phyloP scores from a whole-genome alignment of 2,888 invertebrate genomes.

The Metacarcinus magister region DNA sequence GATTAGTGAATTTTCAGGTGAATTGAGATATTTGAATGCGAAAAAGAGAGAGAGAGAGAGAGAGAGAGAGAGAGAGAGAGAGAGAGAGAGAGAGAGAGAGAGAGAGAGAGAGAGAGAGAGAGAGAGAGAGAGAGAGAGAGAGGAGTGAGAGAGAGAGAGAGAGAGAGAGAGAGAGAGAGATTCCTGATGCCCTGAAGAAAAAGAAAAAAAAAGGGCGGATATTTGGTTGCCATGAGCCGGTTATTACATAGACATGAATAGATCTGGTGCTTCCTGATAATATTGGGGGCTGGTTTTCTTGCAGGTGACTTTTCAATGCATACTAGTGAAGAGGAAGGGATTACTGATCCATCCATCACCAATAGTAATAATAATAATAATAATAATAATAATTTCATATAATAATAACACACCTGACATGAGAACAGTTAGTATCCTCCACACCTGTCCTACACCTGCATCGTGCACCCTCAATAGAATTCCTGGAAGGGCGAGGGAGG shows the following conservation, averaged over 20 bases:
- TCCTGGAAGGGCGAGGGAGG: neutral
- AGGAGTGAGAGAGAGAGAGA: neutral
- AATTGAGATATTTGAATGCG: neutral
- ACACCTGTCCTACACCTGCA: neutral
- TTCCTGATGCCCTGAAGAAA: neutral
- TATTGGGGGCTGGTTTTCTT: neutral
- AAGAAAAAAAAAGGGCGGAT: neutral
- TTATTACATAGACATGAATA: neutral
- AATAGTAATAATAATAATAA: neutral
- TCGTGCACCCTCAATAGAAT: neutral
- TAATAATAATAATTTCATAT: neutral
- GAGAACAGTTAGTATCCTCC: neutral
- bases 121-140: neutral
- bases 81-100: constrained; percentile 19
- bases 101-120: constrained; percentile 26
- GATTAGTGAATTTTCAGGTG: neutral
- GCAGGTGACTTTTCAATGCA: neutral
- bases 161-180: neutral
- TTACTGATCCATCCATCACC: neutral
- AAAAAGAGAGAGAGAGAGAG: neutral
- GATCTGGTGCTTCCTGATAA: neutral
- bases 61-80: constrained; percentile 2
- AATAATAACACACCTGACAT: neutral
- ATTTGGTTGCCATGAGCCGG: neutral
- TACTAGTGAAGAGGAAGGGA: neutral